These are phyloP conservation scores for Pseudorectes ferrugineus DNA, from an alignment of 2,113 vertebrate species.

Conservation along the genomic window DNA sequence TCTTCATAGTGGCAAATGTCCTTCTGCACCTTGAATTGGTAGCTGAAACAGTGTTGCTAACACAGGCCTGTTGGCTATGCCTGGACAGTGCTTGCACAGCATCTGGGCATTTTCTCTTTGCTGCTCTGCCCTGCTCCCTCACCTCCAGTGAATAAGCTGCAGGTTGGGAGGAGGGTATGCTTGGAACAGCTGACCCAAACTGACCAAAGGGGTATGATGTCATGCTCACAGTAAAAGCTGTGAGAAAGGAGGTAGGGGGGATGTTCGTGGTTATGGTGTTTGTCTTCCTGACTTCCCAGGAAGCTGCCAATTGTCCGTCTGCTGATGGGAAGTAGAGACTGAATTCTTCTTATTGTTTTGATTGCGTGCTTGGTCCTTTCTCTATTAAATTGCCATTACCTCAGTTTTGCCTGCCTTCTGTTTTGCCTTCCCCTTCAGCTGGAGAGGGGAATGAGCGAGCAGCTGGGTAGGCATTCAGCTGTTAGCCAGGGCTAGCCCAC, in stretches of 20 bases:
- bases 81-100: not conserved
- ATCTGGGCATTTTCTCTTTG: not conserved
- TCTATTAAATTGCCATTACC: not conserved
- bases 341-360: not conserved
- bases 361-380: not conserved
- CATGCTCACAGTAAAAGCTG: not conserved
- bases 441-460: fast-evolving
- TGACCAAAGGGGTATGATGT: not conserved
- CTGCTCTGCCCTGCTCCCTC: not conserved
- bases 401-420: not conserved
- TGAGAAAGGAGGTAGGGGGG: not conserved
- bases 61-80: not conserved
- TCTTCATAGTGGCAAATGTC: not conserved
- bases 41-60: not conserved
- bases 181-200: not conserved
- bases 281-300: not conserved
- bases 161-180: not conserved
- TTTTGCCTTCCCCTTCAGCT: not conserved
- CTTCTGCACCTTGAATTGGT: not conserved
- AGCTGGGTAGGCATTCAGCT: not conserved
- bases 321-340: not conserved
- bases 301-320: not conserved
- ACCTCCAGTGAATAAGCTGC: not conserved
- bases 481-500: not conserved
- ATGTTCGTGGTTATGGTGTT: not conserved